These are phyloP conservation scores for Hyperopisus bebe DNA, from an alignment of 2,113 vertebrate species.

Conservation along the genomic window DNA sequence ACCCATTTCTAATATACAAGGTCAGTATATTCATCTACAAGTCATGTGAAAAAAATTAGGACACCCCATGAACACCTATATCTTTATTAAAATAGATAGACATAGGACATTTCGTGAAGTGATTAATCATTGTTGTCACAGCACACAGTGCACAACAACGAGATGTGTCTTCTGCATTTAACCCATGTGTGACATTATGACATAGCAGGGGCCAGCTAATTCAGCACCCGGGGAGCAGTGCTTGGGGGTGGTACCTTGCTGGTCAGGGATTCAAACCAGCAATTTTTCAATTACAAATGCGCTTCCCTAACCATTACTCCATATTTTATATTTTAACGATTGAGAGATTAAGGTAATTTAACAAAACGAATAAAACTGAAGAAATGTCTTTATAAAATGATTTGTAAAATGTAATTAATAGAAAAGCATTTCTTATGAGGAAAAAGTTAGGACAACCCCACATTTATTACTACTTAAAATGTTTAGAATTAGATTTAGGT, in stretches of 20 bases:
- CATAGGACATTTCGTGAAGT: neutral
- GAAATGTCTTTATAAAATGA: neutral
- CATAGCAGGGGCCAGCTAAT: no score
- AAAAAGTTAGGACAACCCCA: neutral
- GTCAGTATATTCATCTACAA: neutral
- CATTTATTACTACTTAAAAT: neutral
- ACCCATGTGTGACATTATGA: no score
- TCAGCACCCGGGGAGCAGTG: no score
- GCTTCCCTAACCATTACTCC: no score
- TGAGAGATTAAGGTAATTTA: neutral
- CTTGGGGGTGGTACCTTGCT: no score
- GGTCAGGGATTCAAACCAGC: no score
- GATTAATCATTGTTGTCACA: no score
- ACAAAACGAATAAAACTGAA: neutral
- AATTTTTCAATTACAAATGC: no score
- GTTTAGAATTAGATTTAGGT: neutral
- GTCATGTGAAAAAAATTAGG: neutral
- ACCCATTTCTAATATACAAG: neutral
- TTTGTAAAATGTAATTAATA: neutral
- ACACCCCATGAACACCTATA: neutral
- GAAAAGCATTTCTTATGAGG: neutral
- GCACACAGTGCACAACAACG: no score
- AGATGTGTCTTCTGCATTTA: no score
- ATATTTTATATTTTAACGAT: neutral
- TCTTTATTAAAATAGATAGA: neutral